Conservation (phyloP, 1,140 invertebrate genomes). For the Linepithema humile region DNA sequence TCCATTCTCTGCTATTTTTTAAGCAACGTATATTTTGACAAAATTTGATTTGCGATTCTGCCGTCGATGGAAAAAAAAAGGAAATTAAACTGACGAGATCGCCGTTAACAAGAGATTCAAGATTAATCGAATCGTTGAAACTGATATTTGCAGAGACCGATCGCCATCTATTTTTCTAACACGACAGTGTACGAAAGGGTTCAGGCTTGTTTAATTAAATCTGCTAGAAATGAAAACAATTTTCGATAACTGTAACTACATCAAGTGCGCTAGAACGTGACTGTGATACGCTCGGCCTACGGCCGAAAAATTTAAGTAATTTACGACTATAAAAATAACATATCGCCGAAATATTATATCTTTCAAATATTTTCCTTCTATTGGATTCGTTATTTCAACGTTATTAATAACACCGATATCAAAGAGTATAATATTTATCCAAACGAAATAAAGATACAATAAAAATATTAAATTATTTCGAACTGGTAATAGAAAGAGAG, state of each 20-base stretch:
- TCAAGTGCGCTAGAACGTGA: slow-evolving; percentile 11
- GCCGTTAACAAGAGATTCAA: slow-evolving; percentile 40
- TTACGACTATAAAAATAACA: slow-evolving; percentile 4
- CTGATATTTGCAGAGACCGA: slow-evolving; percentile 36
- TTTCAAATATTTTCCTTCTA: not conserved
- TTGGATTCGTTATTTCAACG: not conserved
- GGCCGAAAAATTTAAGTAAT: not conserved
- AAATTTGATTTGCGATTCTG: slow-evolving; percentile 42
- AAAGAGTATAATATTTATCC: not conserved
- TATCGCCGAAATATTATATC: not conserved
- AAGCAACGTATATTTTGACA: slow-evolving; percentile 44
- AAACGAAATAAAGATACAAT: not conserved
- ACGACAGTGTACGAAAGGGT: not conserved
- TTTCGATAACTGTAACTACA: slow-evolving; percentile 30
- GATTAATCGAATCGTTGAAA: slow-evolving; percentile 49
- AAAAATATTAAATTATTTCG: slow-evolving; percentile 8
- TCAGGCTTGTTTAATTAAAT: slow-evolving; percentile 41
- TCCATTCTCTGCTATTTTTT: slow-evolving; percentile 45
- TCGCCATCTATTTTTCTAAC: slow-evolving; percentile 42
- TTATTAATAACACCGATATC: not conserved
- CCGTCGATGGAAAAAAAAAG: slow-evolving; percentile 7
- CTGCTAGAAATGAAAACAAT: slow-evolving; percentile 39
- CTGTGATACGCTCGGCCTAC: not conserved
- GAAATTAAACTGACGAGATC: slow-evolving; percentile 34
- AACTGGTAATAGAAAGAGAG: not conserved